Evolutionary conservation across 2,888 invertebrate species (phyloP).

Genomic region (Polyploca ridens): DNA sequence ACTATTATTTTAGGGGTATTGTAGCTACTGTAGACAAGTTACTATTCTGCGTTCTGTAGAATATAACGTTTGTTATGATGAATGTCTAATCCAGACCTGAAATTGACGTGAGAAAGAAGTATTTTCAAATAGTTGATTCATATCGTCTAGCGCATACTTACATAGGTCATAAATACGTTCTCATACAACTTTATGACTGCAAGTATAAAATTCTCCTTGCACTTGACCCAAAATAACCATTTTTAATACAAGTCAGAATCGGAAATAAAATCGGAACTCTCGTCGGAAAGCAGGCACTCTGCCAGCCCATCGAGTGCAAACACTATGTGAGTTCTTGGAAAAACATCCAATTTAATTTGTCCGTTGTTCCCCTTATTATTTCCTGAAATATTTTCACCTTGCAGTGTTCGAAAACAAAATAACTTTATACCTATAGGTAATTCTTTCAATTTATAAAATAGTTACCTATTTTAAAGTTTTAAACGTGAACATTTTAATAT

Average conservation of each 20-base stretch:
- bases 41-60: too few species aligned
- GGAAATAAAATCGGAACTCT: conserved; percentile 36
- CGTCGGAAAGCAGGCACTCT: conserved; percentile 26
- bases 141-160: neutral
- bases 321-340: conserved; percentile 32
- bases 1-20: too few species aligned
- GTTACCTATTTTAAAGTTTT: too few species aligned
- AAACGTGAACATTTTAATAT: too few species aligned
- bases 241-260: conserved; percentile 23
- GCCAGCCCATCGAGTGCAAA: conserved; percentile 31
- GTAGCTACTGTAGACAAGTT: too few species aligned
- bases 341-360: conserved; percentile 36
- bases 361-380: conserved; percentile 9
- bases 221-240: conserved; percentile 38
- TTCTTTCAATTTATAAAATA: too few species aligned
- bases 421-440: neutral
- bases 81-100: too few species aligned
- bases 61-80: too few species aligned
- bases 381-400: conserved; percentile 4
- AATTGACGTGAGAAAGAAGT: too few species aligned
- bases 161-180: neutral
- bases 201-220: conserved; percentile 32
- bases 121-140: too few species aligned
- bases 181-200: conserved; percentile 12
- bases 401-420: conserved; percentile 6